Evolutionary conservation across 2,113 vertebrate species (phyloP).

Genomic region (Capreolus pygargus): DNA sequence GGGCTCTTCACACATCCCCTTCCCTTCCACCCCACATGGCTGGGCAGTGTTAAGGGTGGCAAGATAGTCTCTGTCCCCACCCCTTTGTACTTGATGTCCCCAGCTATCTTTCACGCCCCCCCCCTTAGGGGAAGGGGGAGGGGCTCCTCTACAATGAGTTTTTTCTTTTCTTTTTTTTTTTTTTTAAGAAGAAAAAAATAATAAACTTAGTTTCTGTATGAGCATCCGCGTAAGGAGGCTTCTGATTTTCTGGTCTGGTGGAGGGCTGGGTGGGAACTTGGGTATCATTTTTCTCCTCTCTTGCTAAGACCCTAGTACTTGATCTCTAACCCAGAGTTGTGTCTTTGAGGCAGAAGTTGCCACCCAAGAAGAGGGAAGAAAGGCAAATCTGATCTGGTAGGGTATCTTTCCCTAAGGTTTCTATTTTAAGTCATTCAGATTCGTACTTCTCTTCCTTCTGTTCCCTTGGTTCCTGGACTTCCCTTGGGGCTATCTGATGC

Average conservation of each 20-base stretch:
- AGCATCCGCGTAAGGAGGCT: conserved; percentile 78
- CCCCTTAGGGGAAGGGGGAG: conserved; percentile 64
- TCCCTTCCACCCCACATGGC: conserved; percentile 60
- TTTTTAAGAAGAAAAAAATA: conserved; percentile 70
- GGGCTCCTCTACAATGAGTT: conserved; percentile 71
- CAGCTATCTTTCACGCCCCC: conserved; percentile 62
- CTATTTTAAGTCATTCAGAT: neutral
- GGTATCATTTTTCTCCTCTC: conserved; percentile 20
- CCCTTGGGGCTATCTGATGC: neutral
- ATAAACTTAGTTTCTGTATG: conserved; percentile 80
- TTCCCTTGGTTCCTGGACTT: neutral
- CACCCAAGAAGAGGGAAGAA: neutral
- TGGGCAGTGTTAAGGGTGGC: conserved; percentile 79
- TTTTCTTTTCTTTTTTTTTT: conserved; percentile 40
- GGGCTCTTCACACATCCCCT: conserved; percentile 53
- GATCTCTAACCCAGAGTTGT: conserved; percentile 8
- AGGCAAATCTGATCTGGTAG: conserved; percentile 21
- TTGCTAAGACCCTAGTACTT: neutral
- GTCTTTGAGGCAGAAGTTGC: conserved; percentile 24
- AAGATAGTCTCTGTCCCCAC: conserved; percentile 73
- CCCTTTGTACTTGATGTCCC: conserved; percentile 73
- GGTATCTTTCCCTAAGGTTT: neutral
- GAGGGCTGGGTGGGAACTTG: conserved; percentile 69
- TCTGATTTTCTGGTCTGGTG: conserved; percentile 77
- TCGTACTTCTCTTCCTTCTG: neutral